Base-by-base conservation (phyloP, 1,140 invertebrate species). In the Caenorhabditis briggsae region DNA sequence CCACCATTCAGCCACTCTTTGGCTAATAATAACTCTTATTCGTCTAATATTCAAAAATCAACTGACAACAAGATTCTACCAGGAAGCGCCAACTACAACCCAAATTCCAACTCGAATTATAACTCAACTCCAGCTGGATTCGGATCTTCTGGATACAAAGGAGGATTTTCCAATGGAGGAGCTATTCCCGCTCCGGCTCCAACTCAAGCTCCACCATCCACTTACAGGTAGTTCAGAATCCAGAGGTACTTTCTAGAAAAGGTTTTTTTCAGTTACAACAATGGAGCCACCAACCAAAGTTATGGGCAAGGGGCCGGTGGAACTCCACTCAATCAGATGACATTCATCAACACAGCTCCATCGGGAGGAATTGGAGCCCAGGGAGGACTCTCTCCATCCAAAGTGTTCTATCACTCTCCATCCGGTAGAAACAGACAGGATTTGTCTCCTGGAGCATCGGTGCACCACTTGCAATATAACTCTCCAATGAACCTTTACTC, bases 381-480 rank as follows among this genome's bases (percentile, higher is more conserved):
- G 3, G 18, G 46, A 55, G 74, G 59, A 56, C 25, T 78, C 11
- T 78, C 84, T 18, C 74, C 74, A 46, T 65, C 70, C 41, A 74
- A 55, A 58, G 53, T 82, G 14, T 86, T 84, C 65, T 87, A 87
- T 58, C 85, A 88, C 41, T 84, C 85, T 2, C 88, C 85, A 25
- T 84, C 82, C 5, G 82, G 88, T 14, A 85, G 89, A 9, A 87
- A 86, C 46, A 84, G 89, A 25, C 41, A 83, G 16, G 88, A 90
- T 50, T 85, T 90, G 25, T 90, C 89, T 2, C 89, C 89, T 7
- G 74, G 84, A 43, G 90, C 90, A 9, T 78, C 86, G 2, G 84
- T 90, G 41, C 85, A 74, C 25, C 90, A 90, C 74, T 82, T 90
- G 11, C 90, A 90, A 61, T 90, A 91, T 84, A 90, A 90, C 82